phyloP scores from a whole-genome alignment of 92 coral and sea anemone species.

The Zoanthus solanderi region DNA sequence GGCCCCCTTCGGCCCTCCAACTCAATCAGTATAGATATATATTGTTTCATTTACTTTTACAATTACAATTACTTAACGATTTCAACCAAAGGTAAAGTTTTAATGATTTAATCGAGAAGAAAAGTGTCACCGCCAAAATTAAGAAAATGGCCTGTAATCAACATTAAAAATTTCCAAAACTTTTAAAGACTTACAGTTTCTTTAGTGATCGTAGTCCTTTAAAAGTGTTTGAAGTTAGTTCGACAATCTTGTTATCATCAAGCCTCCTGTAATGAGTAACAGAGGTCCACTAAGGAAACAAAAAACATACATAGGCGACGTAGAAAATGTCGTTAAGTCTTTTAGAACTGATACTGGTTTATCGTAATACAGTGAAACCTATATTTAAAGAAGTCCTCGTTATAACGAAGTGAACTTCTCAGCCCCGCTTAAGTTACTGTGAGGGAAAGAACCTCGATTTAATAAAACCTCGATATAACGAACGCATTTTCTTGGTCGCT shows the following conservation, averaged over 20 bases:
- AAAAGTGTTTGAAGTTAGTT: constrained; percentile 64
- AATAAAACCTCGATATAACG: no score
- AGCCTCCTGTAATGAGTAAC: constrained; percentile 51
- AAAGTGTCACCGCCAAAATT: no score
- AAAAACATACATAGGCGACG: background rate
- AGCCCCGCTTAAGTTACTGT: no score
- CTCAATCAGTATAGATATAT: background rate
- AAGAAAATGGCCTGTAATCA: no score
- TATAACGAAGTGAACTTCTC: no score
- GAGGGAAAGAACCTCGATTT: no score
- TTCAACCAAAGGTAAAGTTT: no score
- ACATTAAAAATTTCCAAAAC: background rate
- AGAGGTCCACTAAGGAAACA: background rate
- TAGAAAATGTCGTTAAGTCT: no score
- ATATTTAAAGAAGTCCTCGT: no score
- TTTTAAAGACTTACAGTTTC: constrained; percentile 69
- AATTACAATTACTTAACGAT: background rate
- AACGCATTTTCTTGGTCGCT: no score
- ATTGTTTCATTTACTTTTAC: background rate
- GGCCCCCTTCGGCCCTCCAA: no score
- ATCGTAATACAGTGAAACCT: background rate
- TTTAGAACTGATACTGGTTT: background rate
- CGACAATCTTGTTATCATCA: constrained; percentile 74
- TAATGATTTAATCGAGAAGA: no score
- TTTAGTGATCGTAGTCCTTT: constrained; percentile 69